These are phyloP conservation scores for Halocynthia roretzi DNA, from an alignment of 23 tunicate species.

Conservation along the genomic window DNA sequence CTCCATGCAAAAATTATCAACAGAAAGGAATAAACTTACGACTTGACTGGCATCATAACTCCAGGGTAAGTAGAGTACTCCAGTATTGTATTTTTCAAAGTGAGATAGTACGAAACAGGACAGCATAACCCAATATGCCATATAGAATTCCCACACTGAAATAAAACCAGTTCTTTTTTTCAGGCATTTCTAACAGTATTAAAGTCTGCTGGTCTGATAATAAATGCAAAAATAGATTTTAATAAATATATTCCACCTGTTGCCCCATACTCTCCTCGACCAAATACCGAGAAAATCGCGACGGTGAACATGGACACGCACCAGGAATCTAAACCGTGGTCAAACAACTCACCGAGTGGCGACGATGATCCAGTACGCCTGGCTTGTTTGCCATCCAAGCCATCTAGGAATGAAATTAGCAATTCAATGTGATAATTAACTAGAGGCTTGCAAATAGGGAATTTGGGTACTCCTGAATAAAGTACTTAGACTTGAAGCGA, in stretches of 20 bases:
- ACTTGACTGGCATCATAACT: conserved; percentile 88
- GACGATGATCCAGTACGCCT: conserved; percentile 94
- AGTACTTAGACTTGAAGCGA: too few species aligned
- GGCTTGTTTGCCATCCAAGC: conserved; percentile 98
- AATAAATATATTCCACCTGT: background rate
- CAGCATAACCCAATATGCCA: conserved; percentile 23
- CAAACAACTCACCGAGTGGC: conserved; percentile 98
- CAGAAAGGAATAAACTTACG: conserved; percentile 19
- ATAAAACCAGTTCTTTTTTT: background rate
- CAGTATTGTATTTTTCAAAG: conserved; percentile 99
- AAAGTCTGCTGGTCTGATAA: background rate
- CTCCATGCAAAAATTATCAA: conserved; percentile 2
- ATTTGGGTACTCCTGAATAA: too few species aligned
- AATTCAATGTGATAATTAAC: too few species aligned
- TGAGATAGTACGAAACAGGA: conserved; percentile 72
- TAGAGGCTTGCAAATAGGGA: too few species aligned
- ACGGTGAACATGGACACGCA: conserved; percentile 76
- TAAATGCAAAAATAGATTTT: background rate
- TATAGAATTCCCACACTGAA: conserved; percentile 32
- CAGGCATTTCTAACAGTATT: background rate
- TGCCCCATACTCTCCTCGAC: conserved; percentile 34
- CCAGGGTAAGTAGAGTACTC: conserved; percentile 94
- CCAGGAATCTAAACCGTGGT: conserved; percentile 99
- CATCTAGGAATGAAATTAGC: conserved; percentile 66
- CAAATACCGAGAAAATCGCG: conserved; percentile 70